Base-by-base conservation (phyloP, 23 tunicate species). In the Halocynthia roretzi region DNA sequence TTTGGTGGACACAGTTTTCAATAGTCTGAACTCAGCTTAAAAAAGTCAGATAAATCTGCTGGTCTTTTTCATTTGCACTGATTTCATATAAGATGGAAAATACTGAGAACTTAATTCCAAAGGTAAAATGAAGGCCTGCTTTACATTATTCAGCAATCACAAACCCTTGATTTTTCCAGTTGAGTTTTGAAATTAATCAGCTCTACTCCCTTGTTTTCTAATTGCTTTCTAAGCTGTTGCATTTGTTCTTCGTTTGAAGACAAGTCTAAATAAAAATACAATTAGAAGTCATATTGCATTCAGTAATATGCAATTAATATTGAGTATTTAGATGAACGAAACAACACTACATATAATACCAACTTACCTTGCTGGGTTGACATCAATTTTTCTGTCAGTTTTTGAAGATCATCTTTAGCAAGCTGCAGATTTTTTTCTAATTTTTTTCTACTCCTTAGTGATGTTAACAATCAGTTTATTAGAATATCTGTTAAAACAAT, bases 401-500 rank as follows among this genome's bases (percentile, higher is more conserved):
- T 88, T 20, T 40, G n/a, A 18, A 88, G 53, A 70, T 88, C 95
- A 56, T 79, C 87, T 79, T 88, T 88, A 7, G 86, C 86, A 77
- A 78, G 72, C 19, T 72, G 85, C 22, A 88, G 70, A 21, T 78
- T 71, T 73, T 79, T 83, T 74, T 88, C 95, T 67, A 88, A 50
- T 66, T 88, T 88, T 58, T 88, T 88, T 67, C 73, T 72, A 67
- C 67, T 83, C 61, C 95, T 88, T 60, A 15, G 60, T 62, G 5
- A 61, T 50, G 52, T 40, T 19, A 76, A 51, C 31, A 69, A 77
- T n/a, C 50, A 12, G 5, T 14, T 72, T 50, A 10, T 12, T 62
- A 72, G 20, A 68, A 12, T 31, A 52, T 50, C 2, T 14, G 77
- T 72, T 72, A 5, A 50, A 49, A 51, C 23, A 56, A 14, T 8